Conservation (phyloP, 2,113 vertebrate species). For the Mus pahari region DNA sequence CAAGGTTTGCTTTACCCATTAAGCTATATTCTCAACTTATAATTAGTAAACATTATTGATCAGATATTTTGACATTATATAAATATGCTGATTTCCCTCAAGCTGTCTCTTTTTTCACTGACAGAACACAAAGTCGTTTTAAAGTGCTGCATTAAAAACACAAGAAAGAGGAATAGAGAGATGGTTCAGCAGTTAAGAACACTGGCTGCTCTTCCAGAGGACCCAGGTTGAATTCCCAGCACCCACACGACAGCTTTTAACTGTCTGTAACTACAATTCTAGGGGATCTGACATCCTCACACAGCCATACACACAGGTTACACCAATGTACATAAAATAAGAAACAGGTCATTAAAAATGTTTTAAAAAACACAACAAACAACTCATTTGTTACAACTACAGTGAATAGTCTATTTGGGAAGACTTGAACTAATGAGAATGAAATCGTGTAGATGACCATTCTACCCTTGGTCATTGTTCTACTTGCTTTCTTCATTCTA, state of each 20-base stretch:
- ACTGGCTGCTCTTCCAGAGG: too few relatives aligned
- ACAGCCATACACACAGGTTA: too few relatives aligned
- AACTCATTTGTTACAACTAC: constrained; percentile 32
- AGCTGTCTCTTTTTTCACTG: background rate
- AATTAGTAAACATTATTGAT: background rate
- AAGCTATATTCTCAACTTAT: background rate
- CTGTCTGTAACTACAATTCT: too few relatives aligned
- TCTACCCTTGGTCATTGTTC: background rate
- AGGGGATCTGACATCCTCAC: too few relatives aligned
- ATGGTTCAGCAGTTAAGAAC: background rate
- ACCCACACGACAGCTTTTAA: too few relatives aligned
- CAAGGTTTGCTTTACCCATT: background rate
- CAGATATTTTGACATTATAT: background rate
- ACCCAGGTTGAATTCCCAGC: too few relatives aligned
- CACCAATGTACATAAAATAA: too few relatives aligned
- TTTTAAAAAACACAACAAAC: background rate
- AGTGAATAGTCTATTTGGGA: constrained; percentile 34
- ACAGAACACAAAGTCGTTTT: constrained; percentile 45
- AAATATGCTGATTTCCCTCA: background rate
- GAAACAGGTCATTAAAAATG: background rate
- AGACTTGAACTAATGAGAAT: constrained; percentile 40
- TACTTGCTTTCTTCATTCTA: constrained; percentile 34
- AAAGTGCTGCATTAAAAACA: constrained; percentile 62
- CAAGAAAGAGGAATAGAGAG: background rate
- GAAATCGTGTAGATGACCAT: background rate